Percentiles rank a stretch among this genome's conserved stretches.
phyloP scores from a whole-genome alignment of 2,888 invertebrate species.

The Leucophenga maculata region DNA sequence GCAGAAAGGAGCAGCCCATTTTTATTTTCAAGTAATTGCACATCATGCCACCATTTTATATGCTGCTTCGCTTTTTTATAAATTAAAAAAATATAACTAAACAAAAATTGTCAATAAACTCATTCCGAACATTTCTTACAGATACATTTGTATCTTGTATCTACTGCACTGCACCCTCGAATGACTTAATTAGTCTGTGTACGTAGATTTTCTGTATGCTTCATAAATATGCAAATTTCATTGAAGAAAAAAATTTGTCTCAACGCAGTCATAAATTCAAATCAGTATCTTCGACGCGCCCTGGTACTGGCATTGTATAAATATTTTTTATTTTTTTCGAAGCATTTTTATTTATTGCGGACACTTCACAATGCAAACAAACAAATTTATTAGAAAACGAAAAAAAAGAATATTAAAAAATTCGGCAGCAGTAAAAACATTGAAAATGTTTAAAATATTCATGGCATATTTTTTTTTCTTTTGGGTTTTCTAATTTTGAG shows the following conservation, averaged over 20 bases:
- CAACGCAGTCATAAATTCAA: slow-evolving; percentile 10
- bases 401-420: background rate
- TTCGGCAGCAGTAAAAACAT: background rate
- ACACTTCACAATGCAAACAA: slow-evolving; percentile 19
- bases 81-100: background rate
- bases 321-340: slow-evolving; percentile 25
- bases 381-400: slow-evolving; percentile 1
- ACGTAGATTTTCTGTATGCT: background rate
- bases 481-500: slow-evolving; percentile 9
- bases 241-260: background rate
- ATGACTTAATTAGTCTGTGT: slow-evolving; percentile 1
- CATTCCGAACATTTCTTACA: too few relatives aligned
- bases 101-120: background rate
- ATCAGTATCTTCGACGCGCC: background rate
- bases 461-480: background rate
- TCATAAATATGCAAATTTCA: slow-evolving; percentile 16
- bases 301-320: background rate
- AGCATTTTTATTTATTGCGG: slow-evolving; percentile 54
- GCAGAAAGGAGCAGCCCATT: slow-evolving; percentile 45
- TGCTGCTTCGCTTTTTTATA: background rate
- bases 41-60: background rate
- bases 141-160: background rate
- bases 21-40: slow-evolving; percentile 20
- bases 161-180: background rate
- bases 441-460: background rate